phyloP scores from a whole-genome alignment of 1,140 invertebrate species.

The Dolichoris vasculosae region DNA sequence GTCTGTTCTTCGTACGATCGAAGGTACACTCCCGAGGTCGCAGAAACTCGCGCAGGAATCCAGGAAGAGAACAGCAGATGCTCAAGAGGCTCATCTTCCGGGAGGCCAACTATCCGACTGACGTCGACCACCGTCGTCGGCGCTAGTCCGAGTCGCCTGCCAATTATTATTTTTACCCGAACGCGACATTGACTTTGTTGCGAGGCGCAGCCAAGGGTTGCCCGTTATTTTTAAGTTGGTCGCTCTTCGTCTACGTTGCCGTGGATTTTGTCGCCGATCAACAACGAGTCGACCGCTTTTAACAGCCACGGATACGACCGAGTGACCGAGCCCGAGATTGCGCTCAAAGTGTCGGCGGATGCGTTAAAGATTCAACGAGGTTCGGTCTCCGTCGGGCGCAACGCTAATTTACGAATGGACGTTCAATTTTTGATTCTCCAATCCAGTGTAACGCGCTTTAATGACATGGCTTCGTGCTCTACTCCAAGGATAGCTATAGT shows the following conservation, averaged over 20 bases:
- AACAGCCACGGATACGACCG: too few relatives aligned
- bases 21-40: slow-evolving; percentile 45
- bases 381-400: too few relatives aligned
- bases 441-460: too few relatives aligned
- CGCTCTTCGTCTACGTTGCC: neutral
- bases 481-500: too few relatives aligned
- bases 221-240: neutral
- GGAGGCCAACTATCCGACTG: neutral
- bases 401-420: neutral
- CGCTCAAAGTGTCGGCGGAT: too few relatives aligned
- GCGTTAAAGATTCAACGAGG: too few relatives aligned
- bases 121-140: neutral
- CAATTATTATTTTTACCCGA: slow-evolving; percentile 64
- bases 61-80: neutral
- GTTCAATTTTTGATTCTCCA: neutral
- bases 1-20: slow-evolving; percentile 66
- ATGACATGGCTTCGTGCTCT: too few relatives aligned
- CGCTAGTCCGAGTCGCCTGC: slow-evolving; percentile 3
- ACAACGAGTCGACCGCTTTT: neutral
- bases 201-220: neutral
- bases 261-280: neutral
- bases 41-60: slow-evolving; percentile 26
- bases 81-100: neutral
- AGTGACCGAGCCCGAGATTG: too few relatives aligned
- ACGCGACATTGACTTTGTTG: slow-evolving; percentile 46